Base-by-base conservation (phyloP, 2,888 invertebrate genomes). In the Cheilosia grossa region DNA sequence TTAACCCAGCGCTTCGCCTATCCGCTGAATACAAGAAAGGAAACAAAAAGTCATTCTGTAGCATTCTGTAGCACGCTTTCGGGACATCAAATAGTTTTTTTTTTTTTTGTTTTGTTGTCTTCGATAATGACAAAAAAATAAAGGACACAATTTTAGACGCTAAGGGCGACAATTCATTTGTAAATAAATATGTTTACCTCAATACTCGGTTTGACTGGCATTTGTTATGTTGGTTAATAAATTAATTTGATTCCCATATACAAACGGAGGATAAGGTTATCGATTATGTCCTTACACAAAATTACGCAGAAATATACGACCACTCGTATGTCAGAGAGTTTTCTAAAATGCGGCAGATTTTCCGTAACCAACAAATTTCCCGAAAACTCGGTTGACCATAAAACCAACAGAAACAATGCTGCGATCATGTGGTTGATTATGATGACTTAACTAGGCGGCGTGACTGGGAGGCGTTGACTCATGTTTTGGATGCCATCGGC, bases 381-480 rank as follows among this genome's bases (percentile, higher is more conserved):
- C 30, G 37, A 75, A 70, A 70, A 83, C 53, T 75, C 74, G 70
- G 53, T 49, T 70, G 67, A 56, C 66, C 75, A 64, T 49, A 83
- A 83, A 74, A 83, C 63, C 74, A 83, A 80, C 69, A 80, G 63
- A 64, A 74, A 58, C 33, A 56, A 17, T 58, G 64, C 79, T 47
- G 17, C 44, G 73, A 77, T 85, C 85, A 85, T 85, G 81, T 85
- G 85, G 75, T 77, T 81, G 85, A 81, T 81, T 81, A 61, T 85
- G 81, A 85, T 81, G 81, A 49, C 85, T 81, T 81, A 85, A 85
- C 85, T 75, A 85, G 85, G 85, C 85, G 81, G 85, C 85, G 85
- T 85, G 85, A 85, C 85, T 59, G 66, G 61, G 47, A 81, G 85
- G 85, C 85, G 85, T 85, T 53, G 66, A 75, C 77, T 66, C 72